Evolutionary conservation across 2,113 vertebrate genomes (phyloP).

Genomic region (Pogona vitticeps): DNA sequence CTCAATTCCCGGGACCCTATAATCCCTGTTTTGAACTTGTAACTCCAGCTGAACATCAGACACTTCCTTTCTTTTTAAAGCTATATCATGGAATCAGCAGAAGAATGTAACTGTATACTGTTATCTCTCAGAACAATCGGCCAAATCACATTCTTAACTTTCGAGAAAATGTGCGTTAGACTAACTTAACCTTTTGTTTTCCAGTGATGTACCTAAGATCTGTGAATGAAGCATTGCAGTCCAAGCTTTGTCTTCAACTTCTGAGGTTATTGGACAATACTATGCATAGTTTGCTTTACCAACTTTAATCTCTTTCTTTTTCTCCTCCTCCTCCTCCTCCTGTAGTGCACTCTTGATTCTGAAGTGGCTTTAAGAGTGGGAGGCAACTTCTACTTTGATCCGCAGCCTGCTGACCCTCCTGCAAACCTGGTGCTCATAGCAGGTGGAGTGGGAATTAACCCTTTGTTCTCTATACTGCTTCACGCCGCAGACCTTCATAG

Average conservation of each 20-base stretch:
- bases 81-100: background rate
- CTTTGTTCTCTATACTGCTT: conserved; percentile 92
- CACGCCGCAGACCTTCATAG: conserved; percentile 84
- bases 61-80: background rate
- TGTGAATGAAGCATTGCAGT: background rate
- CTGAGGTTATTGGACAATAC: background rate
- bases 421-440: conserved; percentile 90
- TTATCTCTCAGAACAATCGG: background rate
- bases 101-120: background rate
- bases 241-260: background rate
- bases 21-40: background rate
- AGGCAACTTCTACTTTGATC: conserved; percentile 94
- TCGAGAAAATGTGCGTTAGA: background rate
- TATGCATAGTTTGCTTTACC: conserved; percentile 41
- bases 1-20: background rate
- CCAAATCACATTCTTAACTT: background rate
- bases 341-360: conserved; percentile 84
- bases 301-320: conserved; percentile 36
- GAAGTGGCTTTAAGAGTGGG: conserved; percentile 89
- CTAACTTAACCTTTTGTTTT: background rate
- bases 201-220: background rate
- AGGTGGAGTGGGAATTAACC: conserved; percentile 95
- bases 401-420: conserved; percentile 79
- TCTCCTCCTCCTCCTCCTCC: conserved; percentile 39
- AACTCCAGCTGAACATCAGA: background rate